A percentile compares a stretch with the other conserved stretches of the same genome.
These are phyloP conservation scores for Ethmia dodecea DNA, from an alignment of 2,888 invertebrate species.

Conservation along the genomic window DNA sequence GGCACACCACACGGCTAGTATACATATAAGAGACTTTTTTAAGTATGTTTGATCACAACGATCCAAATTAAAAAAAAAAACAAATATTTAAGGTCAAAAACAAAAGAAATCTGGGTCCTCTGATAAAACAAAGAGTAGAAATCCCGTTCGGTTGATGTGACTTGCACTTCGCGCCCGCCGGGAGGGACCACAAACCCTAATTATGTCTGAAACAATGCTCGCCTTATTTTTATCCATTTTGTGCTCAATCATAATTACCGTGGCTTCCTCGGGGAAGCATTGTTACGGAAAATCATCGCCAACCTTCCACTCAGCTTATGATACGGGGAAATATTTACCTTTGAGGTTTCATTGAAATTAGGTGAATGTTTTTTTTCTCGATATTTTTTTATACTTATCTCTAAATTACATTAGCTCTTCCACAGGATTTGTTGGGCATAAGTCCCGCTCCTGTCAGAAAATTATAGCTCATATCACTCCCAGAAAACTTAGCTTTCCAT, in stretches of 20 bases:
- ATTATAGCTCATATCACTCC: too few relatives aligned
- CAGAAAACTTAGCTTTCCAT: too few relatives aligned
- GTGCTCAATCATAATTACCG: constrained; percentile 76
- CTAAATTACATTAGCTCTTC: too few relatives aligned
- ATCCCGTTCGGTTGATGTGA: constrained; percentile 44
- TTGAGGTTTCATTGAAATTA: constrained; percentile 20
- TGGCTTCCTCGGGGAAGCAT: constrained; percentile 57
- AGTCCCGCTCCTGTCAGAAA: too few relatives aligned
- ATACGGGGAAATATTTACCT: constrained; percentile 40
- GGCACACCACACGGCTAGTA: too few relatives aligned
- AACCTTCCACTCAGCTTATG: constrained; percentile 36
- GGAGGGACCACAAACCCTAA: constrained; percentile 72
- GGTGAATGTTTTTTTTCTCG: too few relatives aligned
- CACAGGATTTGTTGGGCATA: too few relatives aligned
- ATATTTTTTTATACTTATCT: too few relatives aligned
- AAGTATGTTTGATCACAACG: too few relatives aligned
- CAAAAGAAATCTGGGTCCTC: neutral
- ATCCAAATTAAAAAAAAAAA: neutral
- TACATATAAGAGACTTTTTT: too few relatives aligned
- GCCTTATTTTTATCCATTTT: constrained; percentile 73
- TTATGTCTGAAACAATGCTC: constrained; percentile 72
- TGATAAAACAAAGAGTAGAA: too few relatives aligned
- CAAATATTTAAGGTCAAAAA: neutral
- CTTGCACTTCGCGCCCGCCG: constrained; percentile 51
- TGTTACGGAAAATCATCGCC: constrained; percentile 56